Evolutionary conservation across 2,113 vertebrate species (phyloP).

Genomic region (Grammomys dolichurus): DNA sequence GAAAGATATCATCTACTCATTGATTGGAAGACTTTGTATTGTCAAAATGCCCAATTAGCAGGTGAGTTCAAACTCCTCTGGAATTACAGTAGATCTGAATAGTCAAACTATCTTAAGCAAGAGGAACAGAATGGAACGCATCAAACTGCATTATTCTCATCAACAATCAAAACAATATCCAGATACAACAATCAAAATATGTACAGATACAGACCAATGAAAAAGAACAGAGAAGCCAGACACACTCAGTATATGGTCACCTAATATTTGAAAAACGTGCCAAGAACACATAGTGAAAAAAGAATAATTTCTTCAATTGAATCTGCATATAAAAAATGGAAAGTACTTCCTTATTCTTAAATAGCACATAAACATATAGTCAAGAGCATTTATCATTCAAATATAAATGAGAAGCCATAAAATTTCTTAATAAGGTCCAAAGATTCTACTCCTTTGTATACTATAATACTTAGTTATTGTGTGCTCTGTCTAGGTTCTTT

Average conservation of each 20-base stretch:
- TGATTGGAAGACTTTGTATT: neutral
- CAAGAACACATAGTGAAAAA: neutral
- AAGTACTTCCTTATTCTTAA: neutral
- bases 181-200: no score
- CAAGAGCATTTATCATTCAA: neutral
- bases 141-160: neutral
- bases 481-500: neutral
- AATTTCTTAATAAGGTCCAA: neutral
- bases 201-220: neutral
- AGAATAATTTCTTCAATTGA: neutral
- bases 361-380: neutral
- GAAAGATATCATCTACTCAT: neutral
- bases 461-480: neutral
- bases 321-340: neutral
- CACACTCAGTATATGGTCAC: neutral
- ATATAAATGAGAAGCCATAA: neutral
- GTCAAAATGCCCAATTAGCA: neutral
- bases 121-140: neutral
- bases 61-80: neutral
- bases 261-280: neutral
- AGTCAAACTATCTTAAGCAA: neutral
- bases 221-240: neutral
- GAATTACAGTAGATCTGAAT: neutral
- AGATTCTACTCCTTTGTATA: neutral
- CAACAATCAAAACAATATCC: neutral